A percentile compares a stretch with the other conserved stretches of the same genome.
These are phyloP conservation scores for Iselma pallidipennis DNA, from an alignment of 2,888 invertebrate genomes.

Conservation along the genomic window DNA sequence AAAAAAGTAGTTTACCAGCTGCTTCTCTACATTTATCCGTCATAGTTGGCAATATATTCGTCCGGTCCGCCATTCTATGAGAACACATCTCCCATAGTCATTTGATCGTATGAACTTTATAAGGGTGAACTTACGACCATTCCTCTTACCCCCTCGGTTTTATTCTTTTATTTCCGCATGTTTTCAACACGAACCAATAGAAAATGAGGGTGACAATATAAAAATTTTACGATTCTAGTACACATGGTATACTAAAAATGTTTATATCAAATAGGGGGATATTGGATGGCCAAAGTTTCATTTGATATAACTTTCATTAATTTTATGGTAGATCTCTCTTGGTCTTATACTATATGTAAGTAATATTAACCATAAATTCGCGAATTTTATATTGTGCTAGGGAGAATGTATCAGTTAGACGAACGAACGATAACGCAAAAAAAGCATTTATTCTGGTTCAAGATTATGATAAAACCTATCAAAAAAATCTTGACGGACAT, in stretches of 20 bases:
- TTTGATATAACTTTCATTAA: slow-evolving; percentile 42
- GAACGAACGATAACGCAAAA: too few species aligned
- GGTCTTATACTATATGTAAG: slow-evolving; percentile 30
- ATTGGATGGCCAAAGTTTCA: slow-evolving; percentile 34
- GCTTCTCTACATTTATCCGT: slow-evolving; percentile 8
- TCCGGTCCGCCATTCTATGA: slow-evolving; percentile 35
- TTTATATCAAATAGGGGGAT: slow-evolving; percentile 31
- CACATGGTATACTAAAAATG: slow-evolving; percentile 37
- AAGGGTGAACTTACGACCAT: slow-evolving; percentile 34
- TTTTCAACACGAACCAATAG: slow-evolving; percentile 29
- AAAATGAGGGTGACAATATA: slow-evolving; percentile 24
- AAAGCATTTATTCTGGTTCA: too few species aligned
- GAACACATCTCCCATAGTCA: slow-evolving; percentile 13
- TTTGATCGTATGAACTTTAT: slow-evolving; percentile 34
- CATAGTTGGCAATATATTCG: slow-evolving; percentile 6
- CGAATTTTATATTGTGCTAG: slow-evolving; percentile 17
- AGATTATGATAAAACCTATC: neutral
- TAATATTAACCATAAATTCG: slow-evolving; percentile 25
- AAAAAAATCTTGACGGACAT: neutral
- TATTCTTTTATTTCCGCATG: slow-evolving; percentile 33
- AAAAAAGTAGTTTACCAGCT: slow-evolving; percentile 3
- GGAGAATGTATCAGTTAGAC: neutral
- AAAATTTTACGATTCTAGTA: slow-evolving; percentile 34
- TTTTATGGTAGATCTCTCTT: slow-evolving; percentile 30
- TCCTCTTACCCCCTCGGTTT: slow-evolving; percentile 31